Conservation (phyloP, 2,888 invertebrate species). For the Sialis fuliginosa region DNA sequence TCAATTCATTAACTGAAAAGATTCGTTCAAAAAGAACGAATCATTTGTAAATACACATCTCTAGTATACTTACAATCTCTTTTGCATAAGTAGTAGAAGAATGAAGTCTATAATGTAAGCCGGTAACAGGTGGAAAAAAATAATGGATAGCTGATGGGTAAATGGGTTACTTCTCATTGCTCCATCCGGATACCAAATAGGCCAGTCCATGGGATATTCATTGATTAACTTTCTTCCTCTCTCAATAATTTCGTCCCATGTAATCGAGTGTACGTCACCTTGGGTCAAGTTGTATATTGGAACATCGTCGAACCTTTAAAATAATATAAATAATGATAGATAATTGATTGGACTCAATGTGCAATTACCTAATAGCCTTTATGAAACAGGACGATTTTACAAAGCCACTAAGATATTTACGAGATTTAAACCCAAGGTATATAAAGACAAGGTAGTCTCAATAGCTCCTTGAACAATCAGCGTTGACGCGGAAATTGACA, state of each 20-base stretch:
- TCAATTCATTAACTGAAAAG: no score
- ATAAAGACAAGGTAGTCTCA: no score
- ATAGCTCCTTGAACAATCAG: no score
- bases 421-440: no score
- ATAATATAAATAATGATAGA: constrained; percentile 1
- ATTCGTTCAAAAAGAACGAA: no score
- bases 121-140: constrained; percentile 52
- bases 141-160: constrained; percentile 40
- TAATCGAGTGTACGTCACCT: constrained; percentile 45
- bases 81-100: constrained; percentile 43
- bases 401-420: no score
- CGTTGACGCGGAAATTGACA: no score
- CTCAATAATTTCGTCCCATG: constrained; percentile 65
- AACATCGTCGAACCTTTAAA: constrained; percentile 29
- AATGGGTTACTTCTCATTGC: constrained; percentile 41
- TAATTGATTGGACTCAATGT: no score
- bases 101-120: constrained; percentile 54
- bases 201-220: constrained; percentile 51
- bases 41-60: no score
- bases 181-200: constrained; percentile 54
- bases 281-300: constrained; percentile 60
- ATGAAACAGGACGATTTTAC: no score
- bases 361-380: no score
- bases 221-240: constrained; percentile 37
- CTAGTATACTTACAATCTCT: constrained; percentile 46